Evolutionary conservation across 2,113 vertebrate genomes (phyloP).

Genomic region (Silurus asotus): DNA sequence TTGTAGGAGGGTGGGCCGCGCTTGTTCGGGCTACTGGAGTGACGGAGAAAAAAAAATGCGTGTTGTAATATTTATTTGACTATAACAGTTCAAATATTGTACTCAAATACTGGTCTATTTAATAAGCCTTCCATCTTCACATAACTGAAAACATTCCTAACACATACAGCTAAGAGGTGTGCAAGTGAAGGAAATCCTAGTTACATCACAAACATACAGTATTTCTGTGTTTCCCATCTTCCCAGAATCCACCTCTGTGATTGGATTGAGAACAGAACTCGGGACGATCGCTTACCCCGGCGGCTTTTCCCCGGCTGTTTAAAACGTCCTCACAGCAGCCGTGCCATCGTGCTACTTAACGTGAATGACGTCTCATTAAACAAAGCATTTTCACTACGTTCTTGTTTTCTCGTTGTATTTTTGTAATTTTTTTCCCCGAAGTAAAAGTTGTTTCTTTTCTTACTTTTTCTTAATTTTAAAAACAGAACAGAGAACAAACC

Average conservation of each 20-base stretch:
- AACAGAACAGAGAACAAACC: not conserved
- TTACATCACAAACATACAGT: not conserved
- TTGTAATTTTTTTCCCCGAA: too few species aligned
- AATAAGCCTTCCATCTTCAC: not conserved
- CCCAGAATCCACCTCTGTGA: constrained; percentile 18
- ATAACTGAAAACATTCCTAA: not conserved
- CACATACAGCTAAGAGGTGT: not conserved
- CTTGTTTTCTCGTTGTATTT: too few species aligned
- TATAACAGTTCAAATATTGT: not conserved
- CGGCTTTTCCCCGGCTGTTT: not conserved
- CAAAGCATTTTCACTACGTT: not conserved
- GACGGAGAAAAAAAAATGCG: constrained; percentile 22
- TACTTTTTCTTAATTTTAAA: too few species aligned
- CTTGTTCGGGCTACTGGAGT: constrained; percentile 87
- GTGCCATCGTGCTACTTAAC: not conserved
- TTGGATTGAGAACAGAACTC: not conserved
- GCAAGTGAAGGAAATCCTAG: not conserved
- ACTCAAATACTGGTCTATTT: not conserved
- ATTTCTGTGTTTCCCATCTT: not conserved
- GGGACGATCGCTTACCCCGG: not conserved
- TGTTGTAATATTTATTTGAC: not conserved
- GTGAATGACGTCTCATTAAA: not conserved
- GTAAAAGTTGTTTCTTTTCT: too few species aligned
- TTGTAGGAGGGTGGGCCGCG: constrained; percentile 96
- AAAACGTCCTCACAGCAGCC: not conserved